Percentiles rank a stretch among this genome's conserved stretches.
These are phyloP conservation scores for Betta splendens DNA, from an alignment of 2,797 vertebrate species.

Conservation along the genomic window DNA sequence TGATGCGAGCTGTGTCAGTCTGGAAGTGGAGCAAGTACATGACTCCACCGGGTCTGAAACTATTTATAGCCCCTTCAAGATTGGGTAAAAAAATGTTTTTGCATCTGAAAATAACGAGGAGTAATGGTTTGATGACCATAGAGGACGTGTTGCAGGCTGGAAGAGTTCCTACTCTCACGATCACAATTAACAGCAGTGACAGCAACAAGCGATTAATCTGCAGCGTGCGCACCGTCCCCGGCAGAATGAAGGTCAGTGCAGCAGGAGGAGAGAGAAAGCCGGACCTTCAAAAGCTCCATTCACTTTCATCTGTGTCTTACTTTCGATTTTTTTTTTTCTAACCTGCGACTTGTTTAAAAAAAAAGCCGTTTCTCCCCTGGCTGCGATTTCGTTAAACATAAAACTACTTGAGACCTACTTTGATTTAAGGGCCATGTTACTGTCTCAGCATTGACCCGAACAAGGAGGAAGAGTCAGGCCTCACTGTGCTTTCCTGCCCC, in stretches of 20 bases:
- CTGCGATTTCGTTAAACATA: conserved; percentile 38
- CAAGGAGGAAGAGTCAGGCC: conserved; percentile 9
- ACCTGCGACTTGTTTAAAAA: conserved; percentile 12
- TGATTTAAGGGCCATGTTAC: conserved; percentile 40
- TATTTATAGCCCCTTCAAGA: not conserved
- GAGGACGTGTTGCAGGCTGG: not conserved
- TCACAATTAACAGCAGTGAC: not conserved
- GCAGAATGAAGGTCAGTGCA: not conserved
- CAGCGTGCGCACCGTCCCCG: not conserved
- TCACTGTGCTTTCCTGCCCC: conserved; percentile 9
- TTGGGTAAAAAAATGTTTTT: not conserved
- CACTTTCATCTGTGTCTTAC: conserved; percentile 24
- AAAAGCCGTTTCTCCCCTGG: conserved; percentile 8
- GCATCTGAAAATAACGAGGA: not conserved
- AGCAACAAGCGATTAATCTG: conserved; percentile 2
- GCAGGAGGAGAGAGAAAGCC: not conserved
- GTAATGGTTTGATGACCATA: not conserved
- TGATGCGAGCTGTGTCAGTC: too few species aligned
- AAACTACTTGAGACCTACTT: conserved; percentile 35
- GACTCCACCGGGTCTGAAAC: not conserved
- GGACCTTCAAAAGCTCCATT: not conserved
- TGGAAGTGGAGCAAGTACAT: not conserved
- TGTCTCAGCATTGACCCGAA: conserved; percentile 20
- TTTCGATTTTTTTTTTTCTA: not conserved
- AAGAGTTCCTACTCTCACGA: not conserved